Evolutionary conservation across 35 echinoderm and acorn worm genomes (phyloP).

Genomic region (Apostichopus parvimensis): DNA sequence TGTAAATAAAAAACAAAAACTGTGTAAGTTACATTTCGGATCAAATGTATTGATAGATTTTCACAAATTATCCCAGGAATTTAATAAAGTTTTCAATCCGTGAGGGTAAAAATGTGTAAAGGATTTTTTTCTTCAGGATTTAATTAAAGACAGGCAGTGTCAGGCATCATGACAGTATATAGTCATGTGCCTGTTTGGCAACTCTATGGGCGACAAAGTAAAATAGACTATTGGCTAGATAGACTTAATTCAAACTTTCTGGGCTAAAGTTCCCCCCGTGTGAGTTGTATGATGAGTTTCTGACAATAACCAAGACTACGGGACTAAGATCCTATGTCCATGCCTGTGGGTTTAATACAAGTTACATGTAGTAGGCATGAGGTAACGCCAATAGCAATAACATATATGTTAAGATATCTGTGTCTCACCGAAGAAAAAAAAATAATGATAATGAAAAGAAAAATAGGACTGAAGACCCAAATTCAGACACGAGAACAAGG

Average conservation of each 20-base stretch:
- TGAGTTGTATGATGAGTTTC: background rate
- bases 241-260: background rate
- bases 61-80: too few species aligned
- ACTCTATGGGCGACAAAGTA: background rate
- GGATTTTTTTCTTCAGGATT: background rate
- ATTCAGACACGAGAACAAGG: too few species aligned
- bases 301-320: background rate
- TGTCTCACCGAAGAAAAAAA: too few species aligned
- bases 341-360: background rate
- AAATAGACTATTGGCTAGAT: background rate
- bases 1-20: too few species aligned
- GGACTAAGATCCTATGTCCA: background rate
- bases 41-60: too few species aligned
- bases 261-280: background rate
- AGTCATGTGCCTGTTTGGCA: background rate
- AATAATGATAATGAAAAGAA: too few species aligned
- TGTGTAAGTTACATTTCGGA: too few species aligned
- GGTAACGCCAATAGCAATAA: background rate
- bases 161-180: background rate
- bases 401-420: background rate
- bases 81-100: too few species aligned
- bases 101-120: too few species aligned
- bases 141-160: background rate
- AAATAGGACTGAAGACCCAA: too few species aligned
- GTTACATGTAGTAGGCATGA: background rate